A percentile compares a stretch with the other conserved stretches of the same genome.
Evolutionary conservation across 2,797 vertebrate genomes (phyloP).

Genomic region (Notolabrus celidotus): DNA sequence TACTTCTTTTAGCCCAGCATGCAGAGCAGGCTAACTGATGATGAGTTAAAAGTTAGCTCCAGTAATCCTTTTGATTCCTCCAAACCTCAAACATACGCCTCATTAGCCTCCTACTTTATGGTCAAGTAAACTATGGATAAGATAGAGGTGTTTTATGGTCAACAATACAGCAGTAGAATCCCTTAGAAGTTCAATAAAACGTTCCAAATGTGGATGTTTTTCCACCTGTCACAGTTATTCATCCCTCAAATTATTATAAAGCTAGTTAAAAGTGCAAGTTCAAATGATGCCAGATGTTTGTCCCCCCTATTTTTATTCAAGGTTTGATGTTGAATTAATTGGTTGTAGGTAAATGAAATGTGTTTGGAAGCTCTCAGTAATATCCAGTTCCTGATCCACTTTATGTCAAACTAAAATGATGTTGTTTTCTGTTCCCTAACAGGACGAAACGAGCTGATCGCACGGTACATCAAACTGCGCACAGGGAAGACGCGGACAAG

Average conservation of each 20-base stretch:
- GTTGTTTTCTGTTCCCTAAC: conserved; percentile 26
- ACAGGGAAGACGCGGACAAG: conserved; percentile 92
- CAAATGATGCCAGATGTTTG: no score
- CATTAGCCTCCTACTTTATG: neutral
- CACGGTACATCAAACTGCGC: conserved; percentile 92
- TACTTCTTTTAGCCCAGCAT: conserved; percentile 1
- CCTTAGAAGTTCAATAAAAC: no score
- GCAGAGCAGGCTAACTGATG: conserved; percentile 18
- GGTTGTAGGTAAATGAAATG: neutral
- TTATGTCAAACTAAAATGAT: neutral
- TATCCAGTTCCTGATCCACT: neutral
- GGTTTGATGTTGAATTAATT: no score
- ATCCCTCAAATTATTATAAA: no score
- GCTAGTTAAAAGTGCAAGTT: no score
- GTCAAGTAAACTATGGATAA: neutral
- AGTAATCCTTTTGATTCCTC: conserved; percentile 36
- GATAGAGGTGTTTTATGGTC: neutral
- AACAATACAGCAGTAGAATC: no score
- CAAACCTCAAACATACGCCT: conserved; percentile 13
- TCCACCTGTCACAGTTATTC: no score
- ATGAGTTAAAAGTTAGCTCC: conserved; percentile 25
- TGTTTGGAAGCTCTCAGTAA: neutral
- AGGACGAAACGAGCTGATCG: conserved; percentile 92
- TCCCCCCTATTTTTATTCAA: no score
- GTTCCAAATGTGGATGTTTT: no score